Percentiles rank a stretch among this genome's conserved stretches.
phyloP scores from a whole-genome alignment of 2,797 vertebrate species.

The Sebastes matsubarae region DNA sequence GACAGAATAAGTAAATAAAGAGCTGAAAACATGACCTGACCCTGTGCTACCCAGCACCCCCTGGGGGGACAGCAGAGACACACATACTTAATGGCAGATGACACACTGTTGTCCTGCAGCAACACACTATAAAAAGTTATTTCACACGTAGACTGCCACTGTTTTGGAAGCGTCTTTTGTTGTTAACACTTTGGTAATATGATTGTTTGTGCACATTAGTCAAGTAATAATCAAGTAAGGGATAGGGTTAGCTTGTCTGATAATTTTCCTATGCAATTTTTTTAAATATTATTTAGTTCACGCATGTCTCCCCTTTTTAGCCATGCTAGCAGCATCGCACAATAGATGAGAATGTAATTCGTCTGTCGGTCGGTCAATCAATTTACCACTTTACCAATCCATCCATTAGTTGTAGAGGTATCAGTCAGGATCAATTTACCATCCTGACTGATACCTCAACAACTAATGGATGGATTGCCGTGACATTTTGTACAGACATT shows the following conservation, averaged over 20 bases:
- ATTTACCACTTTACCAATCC: background rate
- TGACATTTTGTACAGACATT: background rate
- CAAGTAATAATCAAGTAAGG: background rate
- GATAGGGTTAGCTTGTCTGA: background rate
- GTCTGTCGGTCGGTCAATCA: background rate
- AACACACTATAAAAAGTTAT: conserved; percentile 15
- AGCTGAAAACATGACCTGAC: conserved; percentile 69
- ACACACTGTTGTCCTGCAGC: conserved; percentile 69
- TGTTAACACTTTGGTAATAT: conserved; percentile 4
- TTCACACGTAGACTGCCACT: background rate
- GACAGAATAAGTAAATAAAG: conserved; percentile 77
- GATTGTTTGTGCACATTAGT: conserved; percentile 6
- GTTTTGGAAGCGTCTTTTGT: background rate
- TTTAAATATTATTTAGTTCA: background rate
- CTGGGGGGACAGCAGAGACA: conserved; percentile 56
- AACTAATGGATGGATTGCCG: background rate
- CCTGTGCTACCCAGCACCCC: conserved; percentile 43
- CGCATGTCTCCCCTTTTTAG: background rate
- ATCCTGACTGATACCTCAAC: background rate
- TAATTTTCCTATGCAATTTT: background rate
- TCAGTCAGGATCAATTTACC: background rate
- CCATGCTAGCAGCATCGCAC: background rate
- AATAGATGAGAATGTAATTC: background rate
- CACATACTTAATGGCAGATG: conserved; percentile 66
- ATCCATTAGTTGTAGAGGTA: too few relatives aligned